A percentile compares a stretch with the other conserved stretches of the same genome.
phyloP scores from a whole-genome alignment of 53 echinoderm and acorn worm species.

The Antedon mediterranea region DNA sequence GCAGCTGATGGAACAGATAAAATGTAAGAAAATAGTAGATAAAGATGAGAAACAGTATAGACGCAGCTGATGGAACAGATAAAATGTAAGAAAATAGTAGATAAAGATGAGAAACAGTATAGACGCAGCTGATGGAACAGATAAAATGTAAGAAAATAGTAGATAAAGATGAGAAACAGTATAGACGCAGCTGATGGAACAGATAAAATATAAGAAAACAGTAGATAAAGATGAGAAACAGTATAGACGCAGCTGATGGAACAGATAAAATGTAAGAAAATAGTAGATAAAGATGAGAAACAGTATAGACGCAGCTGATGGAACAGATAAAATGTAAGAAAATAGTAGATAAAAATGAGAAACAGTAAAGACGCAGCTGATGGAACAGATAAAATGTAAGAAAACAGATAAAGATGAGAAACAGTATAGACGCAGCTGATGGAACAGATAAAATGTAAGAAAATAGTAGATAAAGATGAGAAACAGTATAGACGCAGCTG shows the following conservation, averaged over 20 bases:
- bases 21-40: not conserved
- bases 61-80: not conserved
- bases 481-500: not conserved
- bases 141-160: not conserved
- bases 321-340: not conserved
- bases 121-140: not conserved
- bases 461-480: not conserved
- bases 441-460: not conserved
- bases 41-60: not conserved
- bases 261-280: not conserved
- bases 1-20: not conserved
- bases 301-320: not conserved
- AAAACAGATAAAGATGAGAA: not conserved
- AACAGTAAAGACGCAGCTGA: not conserved
- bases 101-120: not conserved
- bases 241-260: not conserved
- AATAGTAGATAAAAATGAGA: not conserved
- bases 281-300: not conserved
- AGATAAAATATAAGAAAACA: not conserved
- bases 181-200: not conserved
- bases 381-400: not conserved
- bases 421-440: not conserved
- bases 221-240: not conserved
- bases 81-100: not conserved
- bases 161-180: not conserved